phyloP scores from a whole-genome alignment of 2,113 vertebrate genomes.

The Corydoras sp. region DNA sequence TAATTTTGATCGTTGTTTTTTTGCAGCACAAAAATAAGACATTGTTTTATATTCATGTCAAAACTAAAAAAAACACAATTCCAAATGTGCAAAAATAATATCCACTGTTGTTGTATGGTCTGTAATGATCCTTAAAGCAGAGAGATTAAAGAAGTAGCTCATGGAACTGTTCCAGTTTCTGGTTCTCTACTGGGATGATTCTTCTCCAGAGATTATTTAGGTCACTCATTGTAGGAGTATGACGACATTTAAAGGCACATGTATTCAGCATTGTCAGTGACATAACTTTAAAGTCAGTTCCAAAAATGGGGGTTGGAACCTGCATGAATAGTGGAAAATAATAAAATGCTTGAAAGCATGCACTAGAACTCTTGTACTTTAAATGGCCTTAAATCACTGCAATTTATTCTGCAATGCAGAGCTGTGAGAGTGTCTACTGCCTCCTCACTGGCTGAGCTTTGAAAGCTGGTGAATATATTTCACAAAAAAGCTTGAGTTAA shows the following conservation, averaged over 20 bases:
- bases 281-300: no score
- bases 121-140: no score
- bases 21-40: no score
- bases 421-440: neutral
- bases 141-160: neutral
- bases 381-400: neutral
- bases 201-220: constrained; percentile 18
- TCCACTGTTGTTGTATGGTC: no score
- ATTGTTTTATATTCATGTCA: no score
- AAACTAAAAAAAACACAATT: no score
- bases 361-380: no score
- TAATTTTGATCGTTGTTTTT: no score
- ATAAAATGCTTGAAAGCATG: neutral
- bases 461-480: neutral
- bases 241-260: constrained; percentile 14
- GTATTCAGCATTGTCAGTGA: neutral
- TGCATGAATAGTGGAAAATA: constrained; percentile 2
- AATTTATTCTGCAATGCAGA: constrained; percentile 2
- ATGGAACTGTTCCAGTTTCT: constrained; percentile 28
- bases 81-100: no score
- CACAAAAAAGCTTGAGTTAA: neutral
- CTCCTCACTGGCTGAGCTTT: constrained; percentile 2
- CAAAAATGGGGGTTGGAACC: neutral
- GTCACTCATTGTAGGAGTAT: neutral
- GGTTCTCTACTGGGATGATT: constrained; percentile 30